These are phyloP conservation scores for Anhinga rufa DNA, from an alignment of 2,113 vertebrate species.

Conservation along the genomic window DNA sequence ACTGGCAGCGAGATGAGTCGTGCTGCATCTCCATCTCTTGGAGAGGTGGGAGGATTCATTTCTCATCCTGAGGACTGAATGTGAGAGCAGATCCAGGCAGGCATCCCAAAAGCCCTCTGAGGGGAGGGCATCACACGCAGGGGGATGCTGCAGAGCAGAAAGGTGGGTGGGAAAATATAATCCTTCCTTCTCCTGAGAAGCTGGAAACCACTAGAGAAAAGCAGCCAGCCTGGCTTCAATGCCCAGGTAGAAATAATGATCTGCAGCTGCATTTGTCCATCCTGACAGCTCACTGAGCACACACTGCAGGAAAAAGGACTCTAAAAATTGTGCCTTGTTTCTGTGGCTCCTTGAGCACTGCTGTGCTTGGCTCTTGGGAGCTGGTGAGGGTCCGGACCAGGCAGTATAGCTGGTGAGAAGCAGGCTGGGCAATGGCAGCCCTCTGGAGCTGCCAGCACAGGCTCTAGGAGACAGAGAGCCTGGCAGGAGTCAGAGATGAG, in stretches of 20 bases:
- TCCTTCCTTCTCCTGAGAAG: not conserved
- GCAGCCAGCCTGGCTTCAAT: not conserved
- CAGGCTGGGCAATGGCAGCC: not conserved
- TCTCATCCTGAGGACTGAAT: not conserved
- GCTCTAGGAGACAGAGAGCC: not conserved
- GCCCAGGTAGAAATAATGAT: not conserved
- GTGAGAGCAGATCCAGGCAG: not conserved
- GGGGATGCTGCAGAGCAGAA: not conserved
- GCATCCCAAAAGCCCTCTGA: not conserved
- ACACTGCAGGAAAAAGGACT: not conserved
- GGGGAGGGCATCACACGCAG: not conserved
- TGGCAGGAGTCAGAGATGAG: not conserved
- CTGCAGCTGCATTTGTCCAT: not conserved
- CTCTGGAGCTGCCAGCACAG: not conserved
- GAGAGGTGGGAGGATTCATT: not conserved
- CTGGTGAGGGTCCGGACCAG: fast-evolving
- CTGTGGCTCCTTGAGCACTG: not conserved
- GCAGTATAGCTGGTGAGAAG: not conserved
- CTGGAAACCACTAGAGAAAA: not conserved
- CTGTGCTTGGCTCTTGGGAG: not conserved
- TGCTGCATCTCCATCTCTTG: not conserved
- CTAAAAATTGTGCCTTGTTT: not conserved
- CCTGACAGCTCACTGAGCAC: not conserved
- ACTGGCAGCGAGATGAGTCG: not conserved
- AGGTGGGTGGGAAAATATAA: not conserved